phyloP scores from a whole-genome alignment of 1,140 invertebrate species.

The Nebria ingens region DNA sequence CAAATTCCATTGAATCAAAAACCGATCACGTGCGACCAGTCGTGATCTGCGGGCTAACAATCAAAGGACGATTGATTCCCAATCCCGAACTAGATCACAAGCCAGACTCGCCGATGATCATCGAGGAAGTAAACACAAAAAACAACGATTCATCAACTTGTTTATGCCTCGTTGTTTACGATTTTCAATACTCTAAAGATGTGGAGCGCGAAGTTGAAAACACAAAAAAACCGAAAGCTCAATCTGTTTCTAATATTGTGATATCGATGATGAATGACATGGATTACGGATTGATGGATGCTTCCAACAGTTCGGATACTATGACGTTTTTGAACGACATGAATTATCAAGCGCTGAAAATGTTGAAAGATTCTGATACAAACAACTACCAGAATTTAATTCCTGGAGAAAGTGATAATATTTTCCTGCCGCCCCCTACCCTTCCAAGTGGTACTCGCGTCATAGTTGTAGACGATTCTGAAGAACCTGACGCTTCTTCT shows the following conservation, averaged over 20 bases:
- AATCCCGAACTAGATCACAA: background rate
- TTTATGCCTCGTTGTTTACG: constrained; percentile 45
- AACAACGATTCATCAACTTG: constrained; percentile 19
- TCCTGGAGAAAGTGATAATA: constrained; percentile 30
- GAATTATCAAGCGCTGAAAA: constrained; percentile 5
- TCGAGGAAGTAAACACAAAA: constrained; percentile 16
- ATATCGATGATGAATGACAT: background rate
- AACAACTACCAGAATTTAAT: constrained; percentile 29
- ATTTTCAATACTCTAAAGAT: constrained; percentile 40
- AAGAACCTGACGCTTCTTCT: constrained; percentile 20
- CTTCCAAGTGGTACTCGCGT: constrained; percentile 21
- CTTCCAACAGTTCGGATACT: background rate
- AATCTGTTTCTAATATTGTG: background rate
- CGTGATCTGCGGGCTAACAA: constrained; percentile 29
- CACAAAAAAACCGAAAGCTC: background rate
- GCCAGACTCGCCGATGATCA: constrained; percentile 12
- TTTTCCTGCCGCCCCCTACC: constrained; percentile 27
- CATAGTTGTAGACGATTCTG: constrained; percentile 23
- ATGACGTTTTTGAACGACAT: background rate
- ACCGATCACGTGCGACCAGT: constrained; percentile 21
- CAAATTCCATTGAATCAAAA: too few relatives aligned
- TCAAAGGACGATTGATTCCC: constrained; percentile 14
- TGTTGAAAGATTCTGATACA: background rate
- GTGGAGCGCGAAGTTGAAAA: constrained; percentile 20
- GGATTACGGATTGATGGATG: background rate